Evolutionary conservation across 2,888 invertebrate genomes (phyloP).

Genomic region (Tiliacea aurago): DNA sequence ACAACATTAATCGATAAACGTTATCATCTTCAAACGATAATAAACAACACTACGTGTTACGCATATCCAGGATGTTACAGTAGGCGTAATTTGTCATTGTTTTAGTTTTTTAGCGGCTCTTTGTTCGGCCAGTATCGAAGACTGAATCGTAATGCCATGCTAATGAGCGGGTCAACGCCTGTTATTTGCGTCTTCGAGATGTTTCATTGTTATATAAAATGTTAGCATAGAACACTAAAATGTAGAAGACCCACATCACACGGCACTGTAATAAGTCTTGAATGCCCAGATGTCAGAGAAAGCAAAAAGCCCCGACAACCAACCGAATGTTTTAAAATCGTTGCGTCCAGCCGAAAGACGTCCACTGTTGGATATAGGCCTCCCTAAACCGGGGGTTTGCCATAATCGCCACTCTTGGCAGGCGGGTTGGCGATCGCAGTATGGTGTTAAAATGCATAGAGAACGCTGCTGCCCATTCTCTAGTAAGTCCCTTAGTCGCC

Average conservation of each 20-base stretch:
- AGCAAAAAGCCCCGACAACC: not conserved
- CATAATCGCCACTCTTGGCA: no score
- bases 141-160: constrained; percentile 73
- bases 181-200: constrained; percentile 66
- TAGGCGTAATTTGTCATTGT: constrained; percentile 74
- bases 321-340: not conserved
- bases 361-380: no score
- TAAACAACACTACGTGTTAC: constrained; percentile 35
- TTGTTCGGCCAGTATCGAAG: constrained; percentile 69
- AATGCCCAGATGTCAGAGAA: not conserved
- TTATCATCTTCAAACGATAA: constrained; percentile 37
- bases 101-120: constrained; percentile 74
- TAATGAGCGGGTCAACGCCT: constrained; percentile 74
- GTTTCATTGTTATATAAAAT: constrained; percentile 66
- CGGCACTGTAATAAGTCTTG: not conserved
- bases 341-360: no score
- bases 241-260: constrained; percentile 17
- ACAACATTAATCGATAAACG: constrained; percentile 6
- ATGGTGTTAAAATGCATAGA: no score
- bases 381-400: no score
- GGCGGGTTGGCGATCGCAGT: no score
- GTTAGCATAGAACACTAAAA: not conserved
- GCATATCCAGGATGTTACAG: constrained; percentile 67
- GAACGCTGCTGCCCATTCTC: no score
- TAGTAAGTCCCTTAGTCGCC: no score